A percentile compares a stretch with the other conserved stretches of the same genome.
phyloP scores from a whole-genome alignment of 2,113 vertebrate species.

The Plectropomus leopardus region DNA sequence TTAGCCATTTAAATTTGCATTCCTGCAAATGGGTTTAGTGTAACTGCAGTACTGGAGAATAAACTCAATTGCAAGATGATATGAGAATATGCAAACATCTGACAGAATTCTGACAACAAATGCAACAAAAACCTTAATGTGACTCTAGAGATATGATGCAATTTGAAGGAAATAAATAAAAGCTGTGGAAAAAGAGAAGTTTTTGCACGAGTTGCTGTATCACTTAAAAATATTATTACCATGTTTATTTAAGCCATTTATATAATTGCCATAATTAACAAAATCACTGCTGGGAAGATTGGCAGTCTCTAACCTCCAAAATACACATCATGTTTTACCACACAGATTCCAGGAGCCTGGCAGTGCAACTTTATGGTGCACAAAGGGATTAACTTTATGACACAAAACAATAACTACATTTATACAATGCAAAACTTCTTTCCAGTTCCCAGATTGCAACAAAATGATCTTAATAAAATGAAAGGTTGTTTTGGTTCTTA shows the following conservation, averaged over 20 bases:
- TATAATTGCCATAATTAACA: constrained; percentile 15
- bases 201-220: background rate
- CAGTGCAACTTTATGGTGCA: constrained; percentile 13
- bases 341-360: constrained; percentile 10
- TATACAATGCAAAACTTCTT: constrained; percentile 1
- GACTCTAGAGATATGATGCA: background rate
- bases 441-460: background rate
- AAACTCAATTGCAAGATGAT: background rate
- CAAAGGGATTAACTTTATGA: constrained; percentile 11
- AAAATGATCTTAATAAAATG: background rate
- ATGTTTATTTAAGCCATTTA: constrained; percentile 7
- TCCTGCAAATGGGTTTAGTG: constrained; percentile 8
- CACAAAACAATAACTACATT: constrained; percentile 19
- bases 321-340: background rate
- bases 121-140: background rate
- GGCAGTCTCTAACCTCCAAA: constrained; percentile 9
- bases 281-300: constrained; percentile 2
- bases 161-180: background rate
- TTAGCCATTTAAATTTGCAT: constrained; percentile 11
- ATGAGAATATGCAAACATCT: constrained; percentile 3
- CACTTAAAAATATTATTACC: background rate
- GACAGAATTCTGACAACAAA: background rate
- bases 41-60: background rate
- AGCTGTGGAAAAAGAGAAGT: background rate
- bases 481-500: background rate